A percentile compares a stretch with the other conserved stretches of the same genome.
Conservation (phyloP, 2,113 vertebrate genomes). For the Etia nguti region DNA sequence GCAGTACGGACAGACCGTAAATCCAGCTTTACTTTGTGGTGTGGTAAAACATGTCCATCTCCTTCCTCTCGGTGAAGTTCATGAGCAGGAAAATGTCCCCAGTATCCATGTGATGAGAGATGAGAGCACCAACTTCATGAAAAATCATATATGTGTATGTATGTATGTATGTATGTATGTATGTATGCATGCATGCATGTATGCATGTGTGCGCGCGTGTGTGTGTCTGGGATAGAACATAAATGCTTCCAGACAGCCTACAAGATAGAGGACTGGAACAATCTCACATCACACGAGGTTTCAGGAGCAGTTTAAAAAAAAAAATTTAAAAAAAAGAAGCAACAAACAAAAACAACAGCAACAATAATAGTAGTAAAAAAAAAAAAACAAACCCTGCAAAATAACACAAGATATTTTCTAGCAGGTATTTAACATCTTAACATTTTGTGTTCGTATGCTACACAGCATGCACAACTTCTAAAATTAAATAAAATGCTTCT, state of each 20-base stretch:
- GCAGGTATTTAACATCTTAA: neutral
- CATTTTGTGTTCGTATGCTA: neutral
- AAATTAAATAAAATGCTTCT: neutral
- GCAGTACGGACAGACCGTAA: neutral
- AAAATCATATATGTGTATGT: neutral
- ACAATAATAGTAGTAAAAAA: neutral
- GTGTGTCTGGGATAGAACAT: neutral
- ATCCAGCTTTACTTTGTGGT: neutral
- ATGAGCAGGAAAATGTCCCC: neutral
- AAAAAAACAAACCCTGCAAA: too few species aligned
- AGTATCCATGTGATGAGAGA: neutral
- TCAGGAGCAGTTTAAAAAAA: neutral
- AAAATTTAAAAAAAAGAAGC: too few species aligned
- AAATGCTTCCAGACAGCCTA: neutral
- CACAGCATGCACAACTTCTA: neutral
- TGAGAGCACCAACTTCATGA: neutral
- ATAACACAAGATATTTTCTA: neutral
- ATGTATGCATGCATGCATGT: too few species aligned
- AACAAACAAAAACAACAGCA: neutral
- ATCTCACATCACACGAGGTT: neutral
- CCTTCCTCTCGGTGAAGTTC: neutral
- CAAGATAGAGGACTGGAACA: neutral
- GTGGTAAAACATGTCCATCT: neutral
- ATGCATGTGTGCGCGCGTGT: too few species aligned
- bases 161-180: neutral